Evolutionary conservation across 1,140 invertebrate species (phyloP), one percentile per base, ranked within the genome.

Genomic region (Asobara japonica): DNA sequence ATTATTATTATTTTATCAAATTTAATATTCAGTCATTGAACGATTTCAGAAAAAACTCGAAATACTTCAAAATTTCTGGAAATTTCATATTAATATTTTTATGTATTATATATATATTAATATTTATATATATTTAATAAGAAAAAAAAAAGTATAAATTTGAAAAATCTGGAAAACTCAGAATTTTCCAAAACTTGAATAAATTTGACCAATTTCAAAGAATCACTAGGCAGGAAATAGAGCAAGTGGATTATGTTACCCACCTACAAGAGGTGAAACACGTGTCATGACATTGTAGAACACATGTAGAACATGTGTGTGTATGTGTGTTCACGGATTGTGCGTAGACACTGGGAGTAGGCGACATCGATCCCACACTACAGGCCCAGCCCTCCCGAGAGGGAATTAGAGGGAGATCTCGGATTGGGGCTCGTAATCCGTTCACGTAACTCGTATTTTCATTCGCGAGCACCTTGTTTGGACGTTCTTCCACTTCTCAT

Each of bases 391-490:
- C 51, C 51, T 56, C 51, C 22, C 20, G 18, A 10, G 18, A 22
- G 51, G 22, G 51, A 56, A 56, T 25, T 56, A n/a, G 6, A 25
- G 51, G 25, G 41, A 45, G 41, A 56, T 56, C 22, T 56, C 51
- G 6, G 11, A 8, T 22, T 56, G 18, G 5, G 6, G 51, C 22
- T 56, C 22, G 51, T 56, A 56, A 56, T 56, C 51, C 51, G 51
- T 56, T 56, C 51, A 56, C 51, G 51, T 56, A 56, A 56, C 51
- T 56, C 20, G 51, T 56, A 56, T 56, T 56, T 56, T 56, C 51
- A 22, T 11, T 56, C 22, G 18, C n/a, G 51, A 6, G 0, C 25
- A 11, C 51, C 51, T 56, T 56, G 51, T 56, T 56, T 56, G 51
- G 51, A 11, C 25, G 51, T 56, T 22, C 22, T 27, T 56, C 45